Base-by-base conservation (phyloP, 2,797 vertebrate species). In the Sebastiscus albofasciatus region DNA sequence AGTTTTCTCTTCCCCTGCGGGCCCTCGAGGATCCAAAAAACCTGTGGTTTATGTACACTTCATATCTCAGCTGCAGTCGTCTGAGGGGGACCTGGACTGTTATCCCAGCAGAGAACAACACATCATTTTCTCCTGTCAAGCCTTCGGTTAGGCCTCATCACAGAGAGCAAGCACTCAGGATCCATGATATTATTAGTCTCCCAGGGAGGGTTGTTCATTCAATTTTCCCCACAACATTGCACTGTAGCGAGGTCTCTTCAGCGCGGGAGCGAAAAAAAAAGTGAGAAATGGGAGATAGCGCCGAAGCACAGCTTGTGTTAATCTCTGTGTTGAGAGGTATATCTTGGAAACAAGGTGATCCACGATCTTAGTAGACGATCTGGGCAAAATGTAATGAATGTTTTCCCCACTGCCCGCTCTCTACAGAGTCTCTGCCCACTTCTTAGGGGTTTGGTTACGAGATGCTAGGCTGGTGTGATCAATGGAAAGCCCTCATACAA, bases 51-150 rank as follows among this genome's bases (percentile, higher is more conserved):
- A 91, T 89, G 88, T 95, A 92, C 89, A 92, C 89, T 92, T 92
- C 87, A 92, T 93, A 91, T 90, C 90, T 90, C 87, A 13, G 82
- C 89, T 81, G 88, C 87, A 90, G 69, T 89, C 71, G 56, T 92
- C 79, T 86, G 77, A 77, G 80, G 74, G 78, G 85, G 86, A 80
- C 82, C 71, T 65, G 89, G 84, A 79, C 85, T 66, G 89, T 82
- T 84, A 86, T 94, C 94, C 93, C 90, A 75, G 88, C 72, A 91
- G 95, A 94, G 90, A 93, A 93, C 90, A 90, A 91, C 90, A 91
- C 91, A 94, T 94, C 80, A 93, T 94, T 94, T 95, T 93, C 91
- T 93, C 91, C 89, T 93, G 93, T 95, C 94, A 94, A 92, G 92
- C 86, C 77, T 91, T 93, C 86, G 90, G 88, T 91, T 95, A 87